Evolutionary conservation across 1,140 invertebrate species (phyloP).

Genomic region (Cepaea nemoralis): DNA sequence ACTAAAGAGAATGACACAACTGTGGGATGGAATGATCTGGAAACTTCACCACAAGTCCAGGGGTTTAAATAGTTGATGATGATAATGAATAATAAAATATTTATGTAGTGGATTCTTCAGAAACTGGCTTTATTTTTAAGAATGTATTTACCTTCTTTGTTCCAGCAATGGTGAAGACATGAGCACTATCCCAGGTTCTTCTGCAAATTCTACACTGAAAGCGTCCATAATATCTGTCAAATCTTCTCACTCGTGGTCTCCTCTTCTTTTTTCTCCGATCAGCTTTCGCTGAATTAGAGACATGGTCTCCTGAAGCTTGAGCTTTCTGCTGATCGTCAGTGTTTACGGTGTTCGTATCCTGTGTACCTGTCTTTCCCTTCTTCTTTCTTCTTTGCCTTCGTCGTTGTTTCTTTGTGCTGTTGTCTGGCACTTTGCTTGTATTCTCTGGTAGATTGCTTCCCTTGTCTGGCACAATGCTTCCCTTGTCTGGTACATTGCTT

Average conservation of each 20-base stretch:
- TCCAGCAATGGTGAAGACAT: background rate
- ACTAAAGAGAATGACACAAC: no score
- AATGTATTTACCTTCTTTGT: constrained; percentile 17
- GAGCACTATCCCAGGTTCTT: constrained; percentile 14
- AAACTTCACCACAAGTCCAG: no score
- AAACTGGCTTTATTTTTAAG: no score
- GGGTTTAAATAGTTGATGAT: no score
- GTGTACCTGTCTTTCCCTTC: no score
- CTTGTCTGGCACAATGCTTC: no score
- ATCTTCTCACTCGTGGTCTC: background rate
- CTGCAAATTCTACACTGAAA: background rate
- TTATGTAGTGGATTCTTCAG: no score
- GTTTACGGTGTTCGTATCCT: no score
- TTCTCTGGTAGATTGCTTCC: no score
- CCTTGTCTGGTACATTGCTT: no score
- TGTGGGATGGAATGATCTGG: no score
- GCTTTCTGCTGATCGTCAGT: background rate
- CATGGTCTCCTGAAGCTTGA: background rate
- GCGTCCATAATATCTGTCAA: constrained; percentile 10
- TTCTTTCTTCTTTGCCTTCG: background rate
- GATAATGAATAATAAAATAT: no score
- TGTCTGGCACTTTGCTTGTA: background rate
- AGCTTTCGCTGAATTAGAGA: background rate
- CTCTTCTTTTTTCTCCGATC: background rate
- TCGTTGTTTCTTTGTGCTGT: background rate